phyloP scores from a whole-genome alignment of 1,140 invertebrate genomes.

The Drosophila ogumai region DNA sequence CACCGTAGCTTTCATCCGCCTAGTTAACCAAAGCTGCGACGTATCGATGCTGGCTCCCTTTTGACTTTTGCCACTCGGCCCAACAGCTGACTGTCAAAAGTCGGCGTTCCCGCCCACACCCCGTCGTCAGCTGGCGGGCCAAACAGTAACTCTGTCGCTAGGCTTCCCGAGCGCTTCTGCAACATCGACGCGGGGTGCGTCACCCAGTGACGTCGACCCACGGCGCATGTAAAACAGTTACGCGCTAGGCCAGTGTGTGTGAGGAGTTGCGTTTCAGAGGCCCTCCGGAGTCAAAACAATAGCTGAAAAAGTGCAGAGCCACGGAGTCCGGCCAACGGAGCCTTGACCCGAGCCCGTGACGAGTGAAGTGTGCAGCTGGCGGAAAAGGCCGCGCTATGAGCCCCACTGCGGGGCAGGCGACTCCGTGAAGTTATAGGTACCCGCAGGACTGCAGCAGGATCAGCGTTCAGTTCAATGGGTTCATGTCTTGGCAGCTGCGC shows the following conservation, averaged over 20 bases:
- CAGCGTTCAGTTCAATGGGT: slow-evolving; percentile 60
- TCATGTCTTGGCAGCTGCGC: slow-evolving; percentile 74
- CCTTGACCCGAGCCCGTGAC: slow-evolving; percentile 56
- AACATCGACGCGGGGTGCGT: slow-evolving; percentile 69
- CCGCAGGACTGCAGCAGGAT: slow-evolving; percentile 9
- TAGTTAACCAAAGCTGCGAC: slow-evolving; percentile 34
- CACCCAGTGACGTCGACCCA: slow-evolving; percentile 68
- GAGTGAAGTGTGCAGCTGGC: slow-evolving; percentile 29
- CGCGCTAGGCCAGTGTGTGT: slow-evolving; percentile 23
- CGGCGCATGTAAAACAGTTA: slow-evolving; percentile 58
- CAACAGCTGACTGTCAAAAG: slow-evolving; percentile 70
- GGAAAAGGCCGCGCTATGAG: slow-evolving; percentile 12
- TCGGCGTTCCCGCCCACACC: slow-evolving; percentile 3
- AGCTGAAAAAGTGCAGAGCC: slow-evolving; percentile 29
- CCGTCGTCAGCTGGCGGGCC: slow-evolving; percentile 25
- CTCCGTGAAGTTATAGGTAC: slow-evolving; percentile 14
- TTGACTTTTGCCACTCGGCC: slow-evolving; percentile 36
- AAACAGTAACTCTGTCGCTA: slow-evolving; percentile 53
- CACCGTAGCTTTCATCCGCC: slow-evolving; percentile 7
- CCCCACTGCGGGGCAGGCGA: slow-evolving; percentile 2
- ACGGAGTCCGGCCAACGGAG: slow-evolving; percentile 28
- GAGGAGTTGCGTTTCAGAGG: slow-evolving; percentile 59
- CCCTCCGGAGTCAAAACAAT: slow-evolving; percentile 38
- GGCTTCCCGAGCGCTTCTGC: slow-evolving; percentile 13
- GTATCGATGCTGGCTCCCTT: slow-evolving; percentile 43